A percentile compares a stretch with the other conserved stretches of the same genome.
Conservation (phyloP, 2,888 invertebrate genomes). For the Pyrgus malvae region DNA sequence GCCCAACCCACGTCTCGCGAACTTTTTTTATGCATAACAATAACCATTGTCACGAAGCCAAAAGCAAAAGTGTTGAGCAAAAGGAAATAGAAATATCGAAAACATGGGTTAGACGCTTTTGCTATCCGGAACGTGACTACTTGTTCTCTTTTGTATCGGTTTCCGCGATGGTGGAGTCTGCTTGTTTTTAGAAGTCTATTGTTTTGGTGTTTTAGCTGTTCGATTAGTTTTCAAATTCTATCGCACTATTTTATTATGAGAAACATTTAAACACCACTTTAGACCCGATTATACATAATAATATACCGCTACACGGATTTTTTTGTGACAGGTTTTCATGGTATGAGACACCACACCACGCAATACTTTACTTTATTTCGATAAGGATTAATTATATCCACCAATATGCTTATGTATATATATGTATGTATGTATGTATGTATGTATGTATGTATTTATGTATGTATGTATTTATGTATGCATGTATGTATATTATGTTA, state of each 20-base stretch:
- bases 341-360: too few relatives aligned
- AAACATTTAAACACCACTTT: too few relatives aligned
- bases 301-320: too few relatives aligned
- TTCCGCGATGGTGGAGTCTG: constrained; percentile 1
- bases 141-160: constrained; percentile 10
- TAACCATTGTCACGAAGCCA: constrained; percentile 29
- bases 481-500: too few relatives aligned
- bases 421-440: neutral
- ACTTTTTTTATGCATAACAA: constrained; percentile 32
- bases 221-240: neutral
- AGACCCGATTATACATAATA: too few relatives aligned
- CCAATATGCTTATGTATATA: neutral
- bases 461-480: too few relatives aligned
- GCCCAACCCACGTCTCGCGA: constrained; percentile 15
- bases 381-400: neutral
- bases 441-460: neutral
- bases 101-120: constrained; percentile 23
- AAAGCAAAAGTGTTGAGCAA: constrained; percentile 18
- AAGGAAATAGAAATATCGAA: constrained; percentile 25
- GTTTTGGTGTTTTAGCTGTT: neutral
- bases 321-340: too few relatives aligned
- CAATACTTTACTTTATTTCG: too few relatives aligned
- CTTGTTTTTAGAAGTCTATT: neutral
- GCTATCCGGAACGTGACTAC: constrained; percentile 1
- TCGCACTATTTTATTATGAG: too few relatives aligned